phyloP scores from a whole-genome alignment of 2,797 vertebrate species.

The Borostomias antarcticus region DNA sequence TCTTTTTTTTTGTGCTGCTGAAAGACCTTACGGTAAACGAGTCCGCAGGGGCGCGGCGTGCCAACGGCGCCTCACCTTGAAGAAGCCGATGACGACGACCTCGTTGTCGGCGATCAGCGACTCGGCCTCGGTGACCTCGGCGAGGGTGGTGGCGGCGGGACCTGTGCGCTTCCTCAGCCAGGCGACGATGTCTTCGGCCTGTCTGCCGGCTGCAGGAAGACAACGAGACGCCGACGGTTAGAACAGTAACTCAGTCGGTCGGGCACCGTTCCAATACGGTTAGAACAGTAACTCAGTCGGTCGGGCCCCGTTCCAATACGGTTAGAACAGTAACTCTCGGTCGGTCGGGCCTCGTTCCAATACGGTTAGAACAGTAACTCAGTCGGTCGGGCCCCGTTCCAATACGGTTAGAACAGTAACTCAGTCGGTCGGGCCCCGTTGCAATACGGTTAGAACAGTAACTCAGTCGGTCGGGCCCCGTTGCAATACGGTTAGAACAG shows the following conservation, averaged over 20 bases:
- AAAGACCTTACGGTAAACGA: too few species aligned
- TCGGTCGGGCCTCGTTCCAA: too few species aligned
- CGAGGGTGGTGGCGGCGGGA: slow-evolving; percentile 81
- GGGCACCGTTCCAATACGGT: background rate
- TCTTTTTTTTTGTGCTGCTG: too few species aligned
- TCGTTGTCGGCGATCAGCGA: slow-evolving; percentile 86
- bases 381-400: too few species aligned
- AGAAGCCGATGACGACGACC: slow-evolving; percentile 93
- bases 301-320: too few species aligned
- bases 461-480: too few species aligned
- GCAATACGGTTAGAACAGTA: too few species aligned
- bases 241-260: background rate
- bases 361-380: background rate
- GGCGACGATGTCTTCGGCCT: slow-evolving; percentile 90
- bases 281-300: too few species aligned
- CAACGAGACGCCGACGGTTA: background rate
- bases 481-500: too few species aligned
- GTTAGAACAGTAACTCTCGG: too few species aligned
- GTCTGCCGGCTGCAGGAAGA: slow-evolving; percentile 84
- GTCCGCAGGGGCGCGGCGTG: too few species aligned
- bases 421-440: too few species aligned
- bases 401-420: background rate
- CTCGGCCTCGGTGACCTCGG: slow-evolving; percentile 75
- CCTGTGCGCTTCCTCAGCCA: slow-evolving; percentile 98
- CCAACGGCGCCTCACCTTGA: slow-evolving; percentile 83